Evolutionary conservation across 2,113 vertebrate genomes (phyloP).

Genomic region (Psophia crepitans): DNA sequence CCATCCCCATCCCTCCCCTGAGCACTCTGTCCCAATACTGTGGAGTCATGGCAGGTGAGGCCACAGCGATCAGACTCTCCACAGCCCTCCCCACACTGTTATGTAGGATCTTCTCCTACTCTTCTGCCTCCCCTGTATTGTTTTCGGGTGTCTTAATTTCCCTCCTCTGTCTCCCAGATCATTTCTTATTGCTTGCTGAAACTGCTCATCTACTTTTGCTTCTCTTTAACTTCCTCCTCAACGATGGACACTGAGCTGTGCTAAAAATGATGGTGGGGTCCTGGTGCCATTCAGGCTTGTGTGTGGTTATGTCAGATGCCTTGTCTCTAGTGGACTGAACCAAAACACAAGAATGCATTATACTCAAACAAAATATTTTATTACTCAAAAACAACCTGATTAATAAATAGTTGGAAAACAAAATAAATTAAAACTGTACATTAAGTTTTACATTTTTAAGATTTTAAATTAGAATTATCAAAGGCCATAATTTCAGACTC

Average conservation of each 20-base stretch:
- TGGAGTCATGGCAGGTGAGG: not conserved
- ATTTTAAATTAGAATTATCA: not conserved
- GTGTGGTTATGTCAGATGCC: not conserved
- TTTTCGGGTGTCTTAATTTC: not conserved
- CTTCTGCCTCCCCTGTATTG: not conserved
- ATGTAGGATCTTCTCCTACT: not conserved
- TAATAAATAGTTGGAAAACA: constrained; percentile 41
- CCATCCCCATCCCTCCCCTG: not conserved
- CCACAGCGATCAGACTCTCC: not conserved
- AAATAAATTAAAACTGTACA: constrained; percentile 62
- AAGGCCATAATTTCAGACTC: not conserved
- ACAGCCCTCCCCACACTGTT: not conserved
- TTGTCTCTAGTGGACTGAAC: not conserved
- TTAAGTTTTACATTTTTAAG: not conserved
- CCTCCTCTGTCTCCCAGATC: not conserved
- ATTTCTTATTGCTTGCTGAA: not conserved
- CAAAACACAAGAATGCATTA: not conserved
- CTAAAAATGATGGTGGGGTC: not conserved
- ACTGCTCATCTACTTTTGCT: not conserved
- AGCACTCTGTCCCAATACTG: fast-evolving
- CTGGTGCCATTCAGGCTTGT: not conserved
- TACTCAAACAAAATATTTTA: constrained; percentile 32
- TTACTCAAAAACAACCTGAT: not conserved
- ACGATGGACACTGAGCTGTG: not conserved
- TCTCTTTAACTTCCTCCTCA: not conserved